phyloP scores from a whole-genome alignment of 1,140 invertebrate genomes.

The Leptonema lineaticorne region DNA sequence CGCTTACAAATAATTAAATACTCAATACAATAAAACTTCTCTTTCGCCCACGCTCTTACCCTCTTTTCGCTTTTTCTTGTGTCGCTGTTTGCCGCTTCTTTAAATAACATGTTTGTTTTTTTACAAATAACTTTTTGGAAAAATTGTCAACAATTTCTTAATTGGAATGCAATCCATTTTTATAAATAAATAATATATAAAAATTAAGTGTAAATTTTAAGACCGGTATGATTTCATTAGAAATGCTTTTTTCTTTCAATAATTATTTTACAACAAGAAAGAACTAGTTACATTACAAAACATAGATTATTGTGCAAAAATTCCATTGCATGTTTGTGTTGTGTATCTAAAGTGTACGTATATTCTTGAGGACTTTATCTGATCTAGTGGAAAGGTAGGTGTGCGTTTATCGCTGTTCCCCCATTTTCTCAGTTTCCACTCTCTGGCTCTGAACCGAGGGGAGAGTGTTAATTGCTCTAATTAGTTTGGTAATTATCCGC shows the following conservation, averaged over 20 bases:
- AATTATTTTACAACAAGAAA: background rate
- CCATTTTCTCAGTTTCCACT: slow-evolving; percentile 5
- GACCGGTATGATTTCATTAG: background rate
- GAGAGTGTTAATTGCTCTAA: slow-evolving; percentile 42
- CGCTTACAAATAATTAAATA: slow-evolving; percentile 34
- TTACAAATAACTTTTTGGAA: too few species aligned
- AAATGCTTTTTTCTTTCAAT: too few species aligned
- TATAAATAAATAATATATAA: too few species aligned
- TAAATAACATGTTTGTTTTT: too few species aligned
- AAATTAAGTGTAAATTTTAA: too few species aligned
- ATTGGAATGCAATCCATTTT: too few species aligned
- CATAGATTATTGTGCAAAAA: too few species aligned
- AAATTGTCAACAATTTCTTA: too few species aligned
- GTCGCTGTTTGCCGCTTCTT: too few species aligned
- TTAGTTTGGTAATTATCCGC: slow-evolving; percentile 41
- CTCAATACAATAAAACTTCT: slow-evolving; percentile 29
- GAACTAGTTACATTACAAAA: background rate
- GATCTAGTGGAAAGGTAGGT: slow-evolving; percentile 17
- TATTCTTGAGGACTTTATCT: background rate
- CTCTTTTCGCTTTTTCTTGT: too few species aligned
- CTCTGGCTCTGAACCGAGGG: slow-evolving; percentile 10
- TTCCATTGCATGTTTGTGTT: background rate
- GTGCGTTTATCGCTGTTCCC: slow-evolving; percentile 20
- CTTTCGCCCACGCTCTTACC: too few species aligned
- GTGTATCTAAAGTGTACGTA: background rate